phyloP scores from a whole-genome alignment of 2,888 invertebrate genomes.

The Chironomus riparius region DNA sequence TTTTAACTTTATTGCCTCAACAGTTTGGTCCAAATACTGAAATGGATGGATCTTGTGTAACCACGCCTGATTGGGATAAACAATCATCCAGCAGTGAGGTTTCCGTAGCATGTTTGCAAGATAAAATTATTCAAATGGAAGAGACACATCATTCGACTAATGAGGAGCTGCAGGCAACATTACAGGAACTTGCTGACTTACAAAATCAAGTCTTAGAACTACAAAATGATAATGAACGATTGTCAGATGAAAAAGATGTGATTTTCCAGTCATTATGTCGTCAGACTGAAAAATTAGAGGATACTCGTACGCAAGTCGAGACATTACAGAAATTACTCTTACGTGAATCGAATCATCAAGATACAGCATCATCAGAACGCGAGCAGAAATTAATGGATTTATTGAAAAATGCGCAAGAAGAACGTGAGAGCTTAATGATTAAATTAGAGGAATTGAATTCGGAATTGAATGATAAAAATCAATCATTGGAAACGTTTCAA shows the following conservation, averaged over 20 bases:
- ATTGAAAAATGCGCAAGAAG: conserved; percentile 74
- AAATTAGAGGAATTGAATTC: conserved; percentile 72
- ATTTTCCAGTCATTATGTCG: conserved; percentile 82
- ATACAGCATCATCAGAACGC: conserved; percentile 59
- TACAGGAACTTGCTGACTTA: conserved; percentile 84
- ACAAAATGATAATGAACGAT: conserved; percentile 77
- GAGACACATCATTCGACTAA: conserved; percentile 61
- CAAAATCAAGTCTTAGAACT: conserved; percentile 79
- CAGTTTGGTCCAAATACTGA: conserved; percentile 38
- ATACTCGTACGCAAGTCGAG: conserved; percentile 71
- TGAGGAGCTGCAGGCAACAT: conserved; percentile 86
- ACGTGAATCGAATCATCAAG: conserved; percentile 58
- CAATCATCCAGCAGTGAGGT: conserved; percentile 85
- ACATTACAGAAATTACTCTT: conserved; percentile 71
- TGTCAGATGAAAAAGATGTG: conserved; percentile 82
- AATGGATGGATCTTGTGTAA: conserved; percentile 55
- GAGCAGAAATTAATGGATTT: conserved; percentile 77
- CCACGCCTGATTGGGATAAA: conserved; percentile 85
- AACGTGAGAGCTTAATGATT: conserved; percentile 59
- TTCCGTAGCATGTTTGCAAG: conserved; percentile 85
- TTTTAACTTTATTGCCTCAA: conserved; percentile 8
- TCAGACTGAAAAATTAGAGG: conserved; percentile 86
- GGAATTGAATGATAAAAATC: conserved; percentile 56
- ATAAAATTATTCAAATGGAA: conserved; percentile 70
- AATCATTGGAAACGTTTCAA: conserved; percentile 51